Percentiles rank a stretch among this genome's conserved stretches.
Conservation (phyloP, 2,888 invertebrate species). For the Thysanoteuthis rhombus region DNA sequence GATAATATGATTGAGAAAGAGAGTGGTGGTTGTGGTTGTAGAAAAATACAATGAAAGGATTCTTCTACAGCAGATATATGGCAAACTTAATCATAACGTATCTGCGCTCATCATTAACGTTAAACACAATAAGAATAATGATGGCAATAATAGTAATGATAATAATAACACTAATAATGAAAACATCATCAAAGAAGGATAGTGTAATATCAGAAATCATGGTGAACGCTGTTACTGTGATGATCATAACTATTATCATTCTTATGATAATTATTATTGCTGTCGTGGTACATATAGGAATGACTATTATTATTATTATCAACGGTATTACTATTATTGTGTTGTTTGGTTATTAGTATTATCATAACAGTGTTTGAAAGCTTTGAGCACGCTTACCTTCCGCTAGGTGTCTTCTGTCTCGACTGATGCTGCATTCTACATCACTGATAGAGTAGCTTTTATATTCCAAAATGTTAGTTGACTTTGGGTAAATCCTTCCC, state of each 20-base stretch:
- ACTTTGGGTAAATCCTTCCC: conserved; percentile 12
- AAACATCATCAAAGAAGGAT: neutral
- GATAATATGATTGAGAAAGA: neutral
- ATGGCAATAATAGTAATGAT: neutral
- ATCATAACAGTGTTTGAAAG: neutral
- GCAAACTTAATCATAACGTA: neutral
- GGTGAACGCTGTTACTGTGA: neutral
- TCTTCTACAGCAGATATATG: neutral
- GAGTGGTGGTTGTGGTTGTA: neutral
- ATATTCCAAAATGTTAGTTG: conserved; percentile 12
- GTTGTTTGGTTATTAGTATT: neutral
- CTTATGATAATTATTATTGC: neutral
- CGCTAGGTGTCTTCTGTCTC: conserved; percentile 12
- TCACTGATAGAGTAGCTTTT: neutral
- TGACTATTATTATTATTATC: neutral
- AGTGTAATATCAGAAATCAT: neutral
- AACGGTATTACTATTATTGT: neutral
- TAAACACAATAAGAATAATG: neutral
- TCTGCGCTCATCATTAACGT: neutral
- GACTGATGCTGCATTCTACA: neutral
- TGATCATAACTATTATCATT: neutral
- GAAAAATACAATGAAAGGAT: neutral
- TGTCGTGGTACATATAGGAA: neutral
- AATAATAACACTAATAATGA: neutral
- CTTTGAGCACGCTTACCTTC: neutral